Evolutionary conservation across 2,797 vertebrate genomes (phyloP).

Genomic region (Coendou prehensilis): DNA sequence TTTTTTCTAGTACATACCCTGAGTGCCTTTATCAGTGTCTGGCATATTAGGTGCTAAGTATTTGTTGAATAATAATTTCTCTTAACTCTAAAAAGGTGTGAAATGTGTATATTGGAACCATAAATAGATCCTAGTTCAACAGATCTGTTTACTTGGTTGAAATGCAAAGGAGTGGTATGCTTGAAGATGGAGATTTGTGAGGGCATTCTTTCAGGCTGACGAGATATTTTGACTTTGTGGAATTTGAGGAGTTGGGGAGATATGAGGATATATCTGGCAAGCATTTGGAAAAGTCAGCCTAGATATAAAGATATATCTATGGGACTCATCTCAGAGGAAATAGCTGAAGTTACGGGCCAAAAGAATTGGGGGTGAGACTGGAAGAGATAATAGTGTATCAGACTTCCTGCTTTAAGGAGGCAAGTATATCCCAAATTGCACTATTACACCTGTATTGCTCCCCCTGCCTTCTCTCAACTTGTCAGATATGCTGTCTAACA

Average conservation of each 20-base stretch:
- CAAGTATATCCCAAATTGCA: neutral
- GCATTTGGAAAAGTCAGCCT: constrained; percentile 9
- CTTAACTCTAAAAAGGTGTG: constrained; percentile 1
- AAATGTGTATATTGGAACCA: neutral
- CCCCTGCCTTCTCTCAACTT: neutral
- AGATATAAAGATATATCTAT: neutral
- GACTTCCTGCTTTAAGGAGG: neutral
- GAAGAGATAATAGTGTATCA: neutral
- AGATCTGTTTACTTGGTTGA: neutral
- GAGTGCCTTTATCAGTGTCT: neutral
- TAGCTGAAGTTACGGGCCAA: neutral
- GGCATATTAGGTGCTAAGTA: neutral
- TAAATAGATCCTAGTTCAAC: neutral
- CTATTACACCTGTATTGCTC: neutral
- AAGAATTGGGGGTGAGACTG: neutral
- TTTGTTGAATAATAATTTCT: constrained; percentile 30
- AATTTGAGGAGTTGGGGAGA: neutral
- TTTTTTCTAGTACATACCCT: neutral
- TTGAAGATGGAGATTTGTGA: neutral
- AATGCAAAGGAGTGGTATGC: neutral
- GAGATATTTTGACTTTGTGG: neutral
- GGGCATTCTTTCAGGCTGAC: neutral
- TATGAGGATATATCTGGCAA: neutral
- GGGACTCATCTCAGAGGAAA: neutral
- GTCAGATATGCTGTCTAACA: neutral